Base-by-base conservation (phyloP, 2,888 invertebrate species). In the Agriopis leucophaearia region DNA sequence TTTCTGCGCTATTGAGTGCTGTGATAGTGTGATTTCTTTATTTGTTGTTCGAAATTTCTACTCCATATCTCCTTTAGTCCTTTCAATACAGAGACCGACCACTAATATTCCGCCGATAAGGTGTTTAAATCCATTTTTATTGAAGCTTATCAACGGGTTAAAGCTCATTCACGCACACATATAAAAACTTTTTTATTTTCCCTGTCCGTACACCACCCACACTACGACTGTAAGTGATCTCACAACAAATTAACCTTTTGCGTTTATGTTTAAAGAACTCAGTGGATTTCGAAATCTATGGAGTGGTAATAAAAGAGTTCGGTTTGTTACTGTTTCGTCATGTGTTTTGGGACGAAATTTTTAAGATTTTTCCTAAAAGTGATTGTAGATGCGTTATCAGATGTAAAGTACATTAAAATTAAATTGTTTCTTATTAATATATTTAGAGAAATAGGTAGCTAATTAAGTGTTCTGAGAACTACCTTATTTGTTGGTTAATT, bases 81-180 rank as follows among this genome's bases (percentile, higher is more conserved):
- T 71, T 45, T 45, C 80, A 84, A 83, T 86, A 61, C 47, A 64
- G 54, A 47, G 61, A 15, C 61, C 67, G 59, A 67, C 67, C 88
- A 88, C 86, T 89, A 86, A 86, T 85, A 84, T 79, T 77, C 73
- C 73, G 68, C 75, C 78, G 87, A 90, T 88, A 88, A 88, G 80
- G 86, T 85, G 89, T 87, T 91, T 90, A 90, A 92, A 91, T 88
- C 85, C 85, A 83, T 85, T 88, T 91, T 91, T 92, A 92, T 91
- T 88, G 84, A 78, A 68, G 79, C 83, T 90, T 90, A 90, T 91
- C 90, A 86, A 73, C 79, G 60, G 66, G 65, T 75, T 83, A 78
- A 88, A 88, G 87, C 88, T 88, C 81, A 87, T 83, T 84, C 83
- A 85, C 89, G 70, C 87, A 87, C 85, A 88, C 81, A 79, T 67